Percentiles rank a stretch among this genome's conserved stretches.
Evolutionary conservation across 2,888 invertebrate genomes (phyloP).

Genomic region (Palloptera scutellata): DNA sequence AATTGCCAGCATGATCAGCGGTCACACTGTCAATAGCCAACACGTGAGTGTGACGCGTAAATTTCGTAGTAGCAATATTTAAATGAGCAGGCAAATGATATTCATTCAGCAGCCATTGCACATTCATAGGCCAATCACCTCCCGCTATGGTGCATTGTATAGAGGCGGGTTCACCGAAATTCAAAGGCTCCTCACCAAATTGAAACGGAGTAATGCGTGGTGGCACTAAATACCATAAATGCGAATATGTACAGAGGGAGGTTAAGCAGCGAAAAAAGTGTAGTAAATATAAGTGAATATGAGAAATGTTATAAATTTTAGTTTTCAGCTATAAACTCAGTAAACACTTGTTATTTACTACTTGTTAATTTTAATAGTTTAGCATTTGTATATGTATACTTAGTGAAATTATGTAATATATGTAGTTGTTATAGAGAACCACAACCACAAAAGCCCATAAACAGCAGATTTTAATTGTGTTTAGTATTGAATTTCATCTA

Average conservation of each 20-base stretch:
- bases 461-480: background rate
- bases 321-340: background rate
- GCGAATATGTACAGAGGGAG: conserved; percentile 14
- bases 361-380: conserved; percentile 4
- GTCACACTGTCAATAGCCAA: conserved; percentile 68
- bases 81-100: conserved; percentile 68
- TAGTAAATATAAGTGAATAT: conserved; percentile 19
- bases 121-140: conserved; percentile 68
- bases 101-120: conserved; percentile 69
- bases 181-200: conserved; percentile 77
- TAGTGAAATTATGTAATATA: background rate
- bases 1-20: conserved; percentile 70
- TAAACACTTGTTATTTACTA: conserved; percentile 7
- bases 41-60: conserved; percentile 53
- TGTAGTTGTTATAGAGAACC: conserved; percentile 16
- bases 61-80: conserved; percentile 62
- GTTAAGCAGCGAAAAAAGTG: conserved; percentile 16
- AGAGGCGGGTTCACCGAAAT: conserved; percentile 76
- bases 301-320: conserved; percentile 5
- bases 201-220: conserved; percentile 79
- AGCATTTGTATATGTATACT: background rate
- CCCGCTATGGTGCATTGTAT: conserved; percentile 67
- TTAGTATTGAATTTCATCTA: background rate
- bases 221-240: conserved; percentile 50
- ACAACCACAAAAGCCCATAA: conserved; percentile 21